Evolutionary conservation across 2,113 vertebrate species (phyloP).

Genomic region (Charadrius vociferus): DNA sequence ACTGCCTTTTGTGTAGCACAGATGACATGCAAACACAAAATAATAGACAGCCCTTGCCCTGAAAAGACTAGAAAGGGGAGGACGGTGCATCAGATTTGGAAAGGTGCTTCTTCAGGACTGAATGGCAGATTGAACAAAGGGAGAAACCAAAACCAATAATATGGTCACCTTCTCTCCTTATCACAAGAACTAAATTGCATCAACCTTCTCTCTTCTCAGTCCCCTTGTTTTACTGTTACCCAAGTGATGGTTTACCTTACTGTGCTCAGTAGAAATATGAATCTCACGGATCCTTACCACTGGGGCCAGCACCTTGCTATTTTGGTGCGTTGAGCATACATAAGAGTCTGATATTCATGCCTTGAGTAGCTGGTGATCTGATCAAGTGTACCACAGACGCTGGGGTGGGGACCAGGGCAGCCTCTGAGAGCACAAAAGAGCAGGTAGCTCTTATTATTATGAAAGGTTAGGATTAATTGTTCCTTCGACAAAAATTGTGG

Average conservation of each 20-base stretch:
- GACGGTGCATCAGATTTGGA: background rate
- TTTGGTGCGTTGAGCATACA: background rate
- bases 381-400: background rate
- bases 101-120: background rate
- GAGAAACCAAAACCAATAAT: background rate
- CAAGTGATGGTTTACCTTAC: background rate
- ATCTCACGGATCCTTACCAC: background rate
- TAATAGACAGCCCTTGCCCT: background rate
- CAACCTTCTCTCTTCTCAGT: background rate
- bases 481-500: background rate
- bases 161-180: background rate
- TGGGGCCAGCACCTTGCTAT: background rate
- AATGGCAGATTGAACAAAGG: background rate
- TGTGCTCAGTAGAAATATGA: background rate
- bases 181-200: background rate
- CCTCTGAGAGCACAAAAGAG: background rate
- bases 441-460: background rate
- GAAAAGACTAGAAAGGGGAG: background rate
- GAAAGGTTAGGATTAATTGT: background rate
- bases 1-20: background rate
- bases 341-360: background rate
- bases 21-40: background rate
- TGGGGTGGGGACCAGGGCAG: background rate
- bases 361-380: background rate
- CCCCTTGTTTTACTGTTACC: background rate